phyloP scores from a whole-genome alignment of 2,113 vertebrate genomes.

The Lontra canadensis region DNA sequence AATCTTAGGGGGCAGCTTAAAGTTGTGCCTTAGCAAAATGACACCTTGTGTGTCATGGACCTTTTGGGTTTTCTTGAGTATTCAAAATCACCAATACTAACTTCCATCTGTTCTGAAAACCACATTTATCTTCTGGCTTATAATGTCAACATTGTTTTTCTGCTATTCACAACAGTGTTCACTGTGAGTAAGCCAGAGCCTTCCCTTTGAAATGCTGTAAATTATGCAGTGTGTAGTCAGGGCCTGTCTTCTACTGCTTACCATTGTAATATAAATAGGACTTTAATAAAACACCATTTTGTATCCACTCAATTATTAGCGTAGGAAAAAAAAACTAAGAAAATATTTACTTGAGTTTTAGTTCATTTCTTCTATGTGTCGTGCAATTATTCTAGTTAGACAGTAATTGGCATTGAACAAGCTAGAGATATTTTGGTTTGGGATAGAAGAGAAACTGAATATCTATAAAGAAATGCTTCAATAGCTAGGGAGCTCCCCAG shows the following conservation, averaged over 20 bases:
- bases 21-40: not conserved
- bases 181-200: not conserved
- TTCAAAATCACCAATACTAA: conserved; percentile 26
- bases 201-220: not conserved
- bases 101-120: not conserved
- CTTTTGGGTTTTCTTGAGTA: not conserved
- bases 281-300: conserved; percentile 55
- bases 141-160: not conserved
- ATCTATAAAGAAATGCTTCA: conserved; percentile 20
- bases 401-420: conserved; percentile 59
- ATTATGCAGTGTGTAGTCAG: not conserved
- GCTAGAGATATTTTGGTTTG: conserved; percentile 32
- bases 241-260: not conserved
- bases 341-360: conserved; percentile 50
- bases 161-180: not conserved
- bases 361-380: conserved; percentile 66
- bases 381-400: conserved; percentile 55
- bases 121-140: conserved; percentile 39
- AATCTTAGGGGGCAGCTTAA: not conserved
- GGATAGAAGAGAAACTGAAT: conserved; percentile 13
- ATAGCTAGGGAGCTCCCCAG: not conserved
- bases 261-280: not conserved
- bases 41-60: not conserved
- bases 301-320: conserved; percentile 58
- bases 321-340: not conserved